Conservation (phyloP, 2,888 invertebrate species). For the Ophonus ardosiacus region DNA sequence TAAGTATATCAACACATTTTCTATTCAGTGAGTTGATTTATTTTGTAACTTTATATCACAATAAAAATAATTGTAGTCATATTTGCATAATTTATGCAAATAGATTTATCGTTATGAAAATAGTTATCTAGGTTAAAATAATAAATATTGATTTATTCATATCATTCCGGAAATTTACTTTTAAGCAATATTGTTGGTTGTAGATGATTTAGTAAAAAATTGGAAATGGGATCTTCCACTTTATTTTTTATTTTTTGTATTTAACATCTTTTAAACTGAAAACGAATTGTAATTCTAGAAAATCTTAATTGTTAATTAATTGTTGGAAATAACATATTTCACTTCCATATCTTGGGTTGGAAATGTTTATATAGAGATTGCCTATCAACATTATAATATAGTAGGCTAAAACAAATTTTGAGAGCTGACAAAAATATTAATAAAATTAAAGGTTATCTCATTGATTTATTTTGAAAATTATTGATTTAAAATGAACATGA, state of each 20-base stretch:
- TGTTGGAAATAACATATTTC: too few species aligned
- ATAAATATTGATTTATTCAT: neutral
- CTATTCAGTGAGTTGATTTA: neutral
- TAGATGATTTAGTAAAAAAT: neutral
- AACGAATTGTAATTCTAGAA: too few species aligned
- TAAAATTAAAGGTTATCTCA: too few species aligned
- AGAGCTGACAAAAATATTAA: too few species aligned
- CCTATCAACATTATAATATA: too few species aligned
- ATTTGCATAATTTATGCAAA: neutral
- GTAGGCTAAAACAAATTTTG: too few species aligned
- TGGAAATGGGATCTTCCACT: neutral
- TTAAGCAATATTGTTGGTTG: neutral
- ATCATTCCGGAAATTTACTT: neutral
- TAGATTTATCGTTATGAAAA: neutral
- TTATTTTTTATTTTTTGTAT: neutral
- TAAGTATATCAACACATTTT: neutral
- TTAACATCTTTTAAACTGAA: too few species aligned
- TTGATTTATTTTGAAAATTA: too few species aligned
- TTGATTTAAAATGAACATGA: too few species aligned
- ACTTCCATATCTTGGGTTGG: too few species aligned
- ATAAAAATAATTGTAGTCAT: neutral
- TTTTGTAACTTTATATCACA: neutral
- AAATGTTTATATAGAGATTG: too few species aligned
- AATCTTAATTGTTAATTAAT: too few species aligned
- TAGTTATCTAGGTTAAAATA: neutral